Base-by-base conservation (phyloP, 2,888 invertebrate species). In the Cylindroiulus punctatus region DNA sequence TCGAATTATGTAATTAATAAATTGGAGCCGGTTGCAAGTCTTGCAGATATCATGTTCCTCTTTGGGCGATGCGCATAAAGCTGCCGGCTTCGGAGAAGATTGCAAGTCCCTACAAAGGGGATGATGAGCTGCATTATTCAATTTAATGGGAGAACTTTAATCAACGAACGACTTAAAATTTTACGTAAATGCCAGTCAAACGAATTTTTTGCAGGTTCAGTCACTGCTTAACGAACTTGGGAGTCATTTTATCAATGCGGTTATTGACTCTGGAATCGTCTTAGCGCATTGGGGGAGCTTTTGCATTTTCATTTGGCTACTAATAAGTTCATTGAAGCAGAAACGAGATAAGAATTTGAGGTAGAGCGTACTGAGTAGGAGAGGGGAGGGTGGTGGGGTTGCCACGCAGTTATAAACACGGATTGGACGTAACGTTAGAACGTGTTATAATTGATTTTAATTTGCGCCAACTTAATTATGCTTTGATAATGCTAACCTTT, bases 401-500 rank as follows among this genome's bases (percentile, higher is more conserved):
- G 57, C 2, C 2, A 22, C 26, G 26, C 65, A 57, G 57, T 22
- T 3, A 40, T 4, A 57, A 57, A n/a, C 22, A 57, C 47, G 14
- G 47, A 47, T 47, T 14, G 17, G 47, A 47, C 47, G 47, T 14
- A 47, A 47, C n/a, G n/a, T 40, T 40, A 7, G 8, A 10, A 22
- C 65, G 65, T 65, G 22, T 26, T 65, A 22, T 65, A 65, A 65
- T 65, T 65, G 65, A 65, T 65, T 65, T 65, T 65, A 65, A 65
- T 65, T 65, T 65, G 65, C 65, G 65, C 65, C 8, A 26, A 65
- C 65, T 65, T 65, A 65, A 65, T 65, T 65, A 65, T 26, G 65
- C 65, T 65, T 65, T 65, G 65, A 65, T 65, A 26, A 65, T 65
- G 65, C 65, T 65, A 65, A 26, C 65, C 65, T 65, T 65, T 65